Conservation (phyloP, 2,113 vertebrate genomes). For the Marcusenius ussheri region DNA sequence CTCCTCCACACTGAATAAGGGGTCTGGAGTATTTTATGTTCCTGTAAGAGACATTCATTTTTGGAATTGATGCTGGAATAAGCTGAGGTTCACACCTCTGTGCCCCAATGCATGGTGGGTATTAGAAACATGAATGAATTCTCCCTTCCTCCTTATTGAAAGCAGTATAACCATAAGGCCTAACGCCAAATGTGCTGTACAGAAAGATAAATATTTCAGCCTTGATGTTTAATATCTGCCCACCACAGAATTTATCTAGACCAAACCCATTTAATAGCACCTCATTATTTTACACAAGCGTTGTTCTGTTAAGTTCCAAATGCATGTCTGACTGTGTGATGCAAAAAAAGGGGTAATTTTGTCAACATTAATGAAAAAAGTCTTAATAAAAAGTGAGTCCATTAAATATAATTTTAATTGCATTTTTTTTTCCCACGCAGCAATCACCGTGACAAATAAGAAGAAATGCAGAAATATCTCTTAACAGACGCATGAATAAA, state of each 20-base stretch:
- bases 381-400: not conserved
- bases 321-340: not conserved
- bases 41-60: not conserved
- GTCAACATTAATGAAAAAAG: not conserved
- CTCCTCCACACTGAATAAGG: not conserved
- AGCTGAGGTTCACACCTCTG: not conserved
- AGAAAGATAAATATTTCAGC: not conserved
- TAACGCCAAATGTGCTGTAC: not conserved
- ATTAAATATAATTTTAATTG: not conserved
- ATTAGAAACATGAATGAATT: not conserved
- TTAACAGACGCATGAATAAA: not conserved
- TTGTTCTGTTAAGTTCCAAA: not conserved
- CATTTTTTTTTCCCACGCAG: not conserved
- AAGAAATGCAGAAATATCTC: not conserved
- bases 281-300: not conserved
- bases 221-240: not conserved
- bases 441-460: not conserved
- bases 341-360: not conserved
- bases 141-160: not conserved
- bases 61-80: not conserved
- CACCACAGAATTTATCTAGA: not conserved
- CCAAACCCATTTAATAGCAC: not conserved
- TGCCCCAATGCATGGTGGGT: not conserved
- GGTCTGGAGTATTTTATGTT: not conserved
- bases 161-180: not conserved